phyloP scores from a whole-genome alignment of 2,113 vertebrate genomes.

The Sceloporus undulatus region DNA sequence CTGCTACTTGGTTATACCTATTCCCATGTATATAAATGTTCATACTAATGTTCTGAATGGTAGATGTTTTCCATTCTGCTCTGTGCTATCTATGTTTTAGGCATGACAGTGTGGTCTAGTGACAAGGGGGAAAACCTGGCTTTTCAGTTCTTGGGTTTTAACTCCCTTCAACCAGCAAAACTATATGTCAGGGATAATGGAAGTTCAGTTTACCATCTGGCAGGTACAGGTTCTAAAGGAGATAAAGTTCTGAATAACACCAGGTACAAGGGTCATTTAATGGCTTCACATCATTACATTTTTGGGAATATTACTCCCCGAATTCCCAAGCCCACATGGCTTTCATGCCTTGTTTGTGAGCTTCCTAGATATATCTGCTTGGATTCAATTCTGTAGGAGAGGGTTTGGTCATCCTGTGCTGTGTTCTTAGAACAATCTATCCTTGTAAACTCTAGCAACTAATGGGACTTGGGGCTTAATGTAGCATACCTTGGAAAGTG shows the following conservation, averaged over 20 bases:
- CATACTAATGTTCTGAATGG: too few relatives aligned
- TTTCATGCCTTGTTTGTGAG: not conserved
- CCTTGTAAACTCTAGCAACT: not conserved
- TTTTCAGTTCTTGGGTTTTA: too few relatives aligned
- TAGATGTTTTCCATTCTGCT: too few relatives aligned
- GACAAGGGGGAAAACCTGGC: too few relatives aligned
- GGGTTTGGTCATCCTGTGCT: not conserved
- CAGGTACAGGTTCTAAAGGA: not conserved
- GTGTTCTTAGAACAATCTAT: not conserved
- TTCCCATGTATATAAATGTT: too few relatives aligned
- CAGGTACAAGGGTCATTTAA: not conserved
- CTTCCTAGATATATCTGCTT: not conserved
- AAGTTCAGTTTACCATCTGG: not conserved
- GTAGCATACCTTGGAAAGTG: not conserved
- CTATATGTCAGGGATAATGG: not conserved
- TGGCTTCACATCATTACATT: not conserved
- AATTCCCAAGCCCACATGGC: too few relatives aligned
- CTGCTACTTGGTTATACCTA: too few relatives aligned
- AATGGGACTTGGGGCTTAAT: not conserved
- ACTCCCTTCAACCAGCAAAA: not conserved
- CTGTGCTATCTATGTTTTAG: too few relatives aligned
- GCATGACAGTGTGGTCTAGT: too few relatives aligned
- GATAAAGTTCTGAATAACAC: not conserved
- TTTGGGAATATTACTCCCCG: too few relatives aligned
- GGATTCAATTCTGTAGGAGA: not conserved